Base-by-base conservation (phyloP, 35 echinoderm and acorn worm genomes). In the Stichopus chloronotus region DNA sequence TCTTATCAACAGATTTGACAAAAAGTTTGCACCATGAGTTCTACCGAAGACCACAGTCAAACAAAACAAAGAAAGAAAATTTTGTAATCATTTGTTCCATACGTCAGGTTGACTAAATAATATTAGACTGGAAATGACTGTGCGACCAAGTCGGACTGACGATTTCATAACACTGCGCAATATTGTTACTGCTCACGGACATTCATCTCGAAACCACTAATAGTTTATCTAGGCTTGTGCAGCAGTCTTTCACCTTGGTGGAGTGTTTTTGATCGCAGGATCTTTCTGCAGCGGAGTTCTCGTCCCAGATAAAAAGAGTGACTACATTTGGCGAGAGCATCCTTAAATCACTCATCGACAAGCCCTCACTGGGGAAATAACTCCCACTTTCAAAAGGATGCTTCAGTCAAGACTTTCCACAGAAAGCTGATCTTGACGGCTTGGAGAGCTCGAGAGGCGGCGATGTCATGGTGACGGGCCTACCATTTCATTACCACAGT, bases 311-410 rank as follows among this genome's bases (percentile, higher is more conserved):
- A 43, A 43, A 43, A 43, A 43, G 30, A 43, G 30, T 74, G 69
- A 74, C 69, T 21, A 89, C 13, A 8, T 9, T 10, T 53, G 57
- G 57, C 71, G 71, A 72, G 60, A 54, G 52, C 23, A 55, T 72
- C 87, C 60, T 89, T 89, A 89, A 89, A 89, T 89, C 87, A 89
- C 65, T 89, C 87, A 83, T 53, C 22, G 22, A 14, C 60, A 43
- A 59, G 52, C 23, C 52, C 87, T 63, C 87, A 54, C 87, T 63
- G 22, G 87, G 87, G 87, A 89, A 89, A 89, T 89, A 89, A 89
- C 57, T 89, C 87, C 59, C 87, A 89, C 65, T 71, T 89, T 89
- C 30, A 43, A 89, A 89, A 72, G 71, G 69, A n/a, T 11, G 8
- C 61, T 71, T 72, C 87, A 69, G 71, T 89, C 60, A 22, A 22